Evolutionary conservation across 2,113 vertebrate genomes (phyloP).

Genomic region (Gymnocephalus cernua): DNA sequence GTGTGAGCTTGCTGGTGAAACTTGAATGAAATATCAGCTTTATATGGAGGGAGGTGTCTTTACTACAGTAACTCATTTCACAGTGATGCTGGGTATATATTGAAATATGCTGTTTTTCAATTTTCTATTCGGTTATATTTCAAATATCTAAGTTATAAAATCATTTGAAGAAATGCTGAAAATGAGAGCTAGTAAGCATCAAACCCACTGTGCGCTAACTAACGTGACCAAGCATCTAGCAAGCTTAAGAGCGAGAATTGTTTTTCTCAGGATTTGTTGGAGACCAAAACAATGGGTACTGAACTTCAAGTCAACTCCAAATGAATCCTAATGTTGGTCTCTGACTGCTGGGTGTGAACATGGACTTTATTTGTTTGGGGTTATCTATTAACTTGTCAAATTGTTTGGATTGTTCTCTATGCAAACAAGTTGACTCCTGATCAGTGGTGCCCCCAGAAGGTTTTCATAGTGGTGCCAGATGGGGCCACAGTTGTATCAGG

Average conservation of each 20-base stretch:
- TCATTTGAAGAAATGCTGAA: background rate
- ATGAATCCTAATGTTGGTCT: background rate
- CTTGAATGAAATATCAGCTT: background rate
- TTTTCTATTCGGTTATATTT: background rate
- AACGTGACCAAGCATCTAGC: background rate
- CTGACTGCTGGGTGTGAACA: background rate
- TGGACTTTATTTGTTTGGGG: background rate
- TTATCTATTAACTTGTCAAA: background rate
- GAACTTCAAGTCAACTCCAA: background rate
- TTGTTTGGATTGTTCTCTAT: background rate
- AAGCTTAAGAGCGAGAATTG: background rate
- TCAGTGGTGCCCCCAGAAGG: too few species aligned
- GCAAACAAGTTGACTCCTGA: background rate
- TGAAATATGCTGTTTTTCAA: background rate
- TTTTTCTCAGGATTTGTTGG: background rate
- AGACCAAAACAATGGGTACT: background rate
- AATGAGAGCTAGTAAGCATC: background rate
- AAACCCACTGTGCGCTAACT: background rate
- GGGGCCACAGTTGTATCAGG: too few species aligned
- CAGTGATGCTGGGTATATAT: background rate
- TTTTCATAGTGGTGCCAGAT: too few species aligned
- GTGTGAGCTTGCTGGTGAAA: slow-evolving; percentile 1
- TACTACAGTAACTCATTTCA: background rate
- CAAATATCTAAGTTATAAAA: background rate
- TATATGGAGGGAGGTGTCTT: background rate